Evolutionary conservation across 1,140 invertebrate species (phyloP), one percentile per base, ranked within the genome.

Genomic region (Brachionus calyciflorus): DNA sequence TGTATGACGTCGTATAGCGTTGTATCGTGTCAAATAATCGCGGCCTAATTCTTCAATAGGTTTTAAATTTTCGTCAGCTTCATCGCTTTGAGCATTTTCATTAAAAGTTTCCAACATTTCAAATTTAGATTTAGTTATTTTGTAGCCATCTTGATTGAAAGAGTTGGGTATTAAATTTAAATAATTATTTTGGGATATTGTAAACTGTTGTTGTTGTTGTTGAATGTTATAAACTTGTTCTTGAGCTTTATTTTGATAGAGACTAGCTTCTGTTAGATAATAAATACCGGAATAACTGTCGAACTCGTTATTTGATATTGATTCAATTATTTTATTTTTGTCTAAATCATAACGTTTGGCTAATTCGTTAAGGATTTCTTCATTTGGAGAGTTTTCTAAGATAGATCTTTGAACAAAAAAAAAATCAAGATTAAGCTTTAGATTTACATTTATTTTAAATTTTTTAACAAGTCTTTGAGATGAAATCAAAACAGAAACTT

Each of bases 1-100:
- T 10, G 69, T 73, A 55, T 73, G 69, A 6, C 69, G 46, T 19
- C 69, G 44, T 21, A 73, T 55, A 21, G 48, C 46, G 51, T 28
- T 73, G 17, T 37, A 37, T 30, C 69, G 44, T 33, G 17, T 5
- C 28, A 73, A 49, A 73, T 73, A 73, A 41, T 73, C 69, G 7
- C 69, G 44, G 24, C 69, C 69, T 33, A 73, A 41, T 21, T 73
- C 69, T 73, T 73, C 69, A 24, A 73, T 73, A 7, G 46, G 28
- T 21, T 24, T 49, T 14, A 24, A 28, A 28, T 73, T 17, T 0
- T 73, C 37, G 24, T 73, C 28, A 49, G 26, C 9, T 10, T 73
- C 41, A 51, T 49, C 69, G 33, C 6, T 10, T 24, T 9, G 12
- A 37, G 26, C 24, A 28, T 30, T 55, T 24, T 73, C 44, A 51